Evolutionary conservation across 2,113 vertebrate genomes (phyloP).

Genomic region (Hippocampus zosterae): DNA sequence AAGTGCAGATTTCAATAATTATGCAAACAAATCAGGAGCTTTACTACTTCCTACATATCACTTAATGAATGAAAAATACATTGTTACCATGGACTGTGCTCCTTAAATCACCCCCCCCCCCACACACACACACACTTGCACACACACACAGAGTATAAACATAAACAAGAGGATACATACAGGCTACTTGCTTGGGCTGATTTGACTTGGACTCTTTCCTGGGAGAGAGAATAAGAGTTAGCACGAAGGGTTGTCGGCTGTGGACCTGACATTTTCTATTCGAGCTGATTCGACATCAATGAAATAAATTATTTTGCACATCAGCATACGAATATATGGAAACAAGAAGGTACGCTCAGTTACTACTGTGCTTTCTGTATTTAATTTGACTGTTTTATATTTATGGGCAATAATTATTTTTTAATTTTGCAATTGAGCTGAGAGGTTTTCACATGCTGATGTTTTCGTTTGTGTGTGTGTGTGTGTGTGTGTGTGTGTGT

Average conservation of each 20-base stretch:
- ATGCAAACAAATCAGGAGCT: no score
- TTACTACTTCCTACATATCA: no score
- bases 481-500: no score
- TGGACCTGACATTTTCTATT: background rate
- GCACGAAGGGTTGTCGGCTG: constrained; percentile 8
- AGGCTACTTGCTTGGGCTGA: constrained; percentile 81
- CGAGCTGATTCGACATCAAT: no score
- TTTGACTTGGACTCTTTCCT: constrained; percentile 88
- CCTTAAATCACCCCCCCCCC: no score
- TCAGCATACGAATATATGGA: background rate
- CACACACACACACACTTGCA: no score
- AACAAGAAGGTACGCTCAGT: background rate
- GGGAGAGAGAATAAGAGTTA: constrained; percentile 30
- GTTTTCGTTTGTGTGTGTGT: background rate
- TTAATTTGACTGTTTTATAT: background rate
- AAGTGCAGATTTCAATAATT: no score
- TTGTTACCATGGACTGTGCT: no score
- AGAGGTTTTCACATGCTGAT: background rate
- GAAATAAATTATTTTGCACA: background rate
- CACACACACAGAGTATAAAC: background rate
- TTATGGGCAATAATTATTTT: background rate
- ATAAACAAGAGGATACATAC: constrained; percentile 75
- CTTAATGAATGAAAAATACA: no score
- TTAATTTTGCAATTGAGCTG: background rate
- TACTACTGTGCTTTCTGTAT: background rate